Conservation (phyloP, 1,140 invertebrate species). For the Cotesia typhae region DNA sequence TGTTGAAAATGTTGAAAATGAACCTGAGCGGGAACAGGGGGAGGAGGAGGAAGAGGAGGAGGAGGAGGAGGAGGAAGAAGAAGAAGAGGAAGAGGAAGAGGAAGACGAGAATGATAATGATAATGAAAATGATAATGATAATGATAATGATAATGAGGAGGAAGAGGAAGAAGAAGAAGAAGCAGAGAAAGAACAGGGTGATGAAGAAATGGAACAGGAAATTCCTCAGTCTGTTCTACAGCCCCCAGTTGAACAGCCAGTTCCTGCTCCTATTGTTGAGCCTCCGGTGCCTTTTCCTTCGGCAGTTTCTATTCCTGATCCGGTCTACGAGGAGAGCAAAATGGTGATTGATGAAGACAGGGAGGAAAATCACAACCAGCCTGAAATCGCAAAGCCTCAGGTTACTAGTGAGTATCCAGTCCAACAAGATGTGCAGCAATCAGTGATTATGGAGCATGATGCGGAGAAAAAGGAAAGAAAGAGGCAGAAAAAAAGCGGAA, state of each 20-base stretch:
- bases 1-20: too few relatives aligned
- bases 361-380: slow-evolving; percentile 20
- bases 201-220: too few relatives aligned
- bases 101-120: not conserved
- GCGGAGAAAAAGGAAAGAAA: slow-evolving; percentile 9
- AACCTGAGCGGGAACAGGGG: not conserved
- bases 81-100: slow-evolving; percentile 20
- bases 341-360: slow-evolving; percentile 9
- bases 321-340: not conserved
- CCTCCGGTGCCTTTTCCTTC: not conserved
- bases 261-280: not conserved
- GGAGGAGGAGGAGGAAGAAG: slow-evolving; percentile 31
- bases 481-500: slow-evolving; percentile 52
- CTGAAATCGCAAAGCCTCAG: not conserved
- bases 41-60: slow-evolving; percentile 24
- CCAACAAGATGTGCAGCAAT: not conserved
- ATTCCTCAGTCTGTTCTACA: too few relatives aligned
- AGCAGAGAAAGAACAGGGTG: too few relatives aligned
- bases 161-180: too few relatives aligned
- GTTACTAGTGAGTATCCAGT: not conserved
- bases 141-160: too few relatives aligned
- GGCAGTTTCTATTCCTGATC: not conserved
- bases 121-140: too few relatives aligned
- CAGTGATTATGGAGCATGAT: not conserved
- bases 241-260: not conserved